Evolutionary conservation across 1,140 invertebrate species (phyloP), one percentile per base, ranked within the genome.

Genomic region (Drosophila sulfurigaster): DNA sequence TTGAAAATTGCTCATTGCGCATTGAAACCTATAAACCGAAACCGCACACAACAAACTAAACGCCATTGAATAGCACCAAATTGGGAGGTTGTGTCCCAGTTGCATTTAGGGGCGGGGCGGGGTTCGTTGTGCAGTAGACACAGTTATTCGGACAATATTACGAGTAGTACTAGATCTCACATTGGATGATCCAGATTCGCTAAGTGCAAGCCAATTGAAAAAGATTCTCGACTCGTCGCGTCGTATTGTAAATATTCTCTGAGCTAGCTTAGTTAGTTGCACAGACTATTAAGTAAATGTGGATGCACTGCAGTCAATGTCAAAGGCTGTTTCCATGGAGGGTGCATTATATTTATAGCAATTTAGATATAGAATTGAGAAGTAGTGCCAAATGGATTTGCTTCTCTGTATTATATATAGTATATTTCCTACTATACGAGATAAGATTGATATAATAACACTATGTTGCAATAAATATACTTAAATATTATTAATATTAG

Each of bases 161-260:
- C n/a, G 20, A 30, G 10, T 38, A 25, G 20, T 25, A 25, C 11
- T 11, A 6, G 49, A 16, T 58, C 52, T 49, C 20, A 38, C 35
- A 32, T 10, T 68, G 79, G 66, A 48, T 83, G 81, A 79, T 88
- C 83, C 87, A 88, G 76, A 69, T 86, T 82, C 76, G 67, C 69
- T 67, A 79, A 86, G 66, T 88, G 69, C 77, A 73, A 80, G 80
- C 59, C 81, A 88, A 88, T 88, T 88, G 85, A 88, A 81, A 46
- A 75, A 88, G 81, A 88, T 88, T 78, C 74, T 63, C 35, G 35
- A 8, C 20, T 25, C 20, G 20, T 25, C 3, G 20, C 78, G 52
- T 65, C 66, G 56, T 74, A 65, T 74, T 70, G 69, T 71, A 49
- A 51, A 54, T 56, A 41, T 69, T 58, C 54, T 65, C 25, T 76